A percentile compares a stretch with the other conserved stretches of the same genome.
Conservation (phyloP, 2,797 vertebrate genomes). For the Atherinosoma microstoma region DNA sequence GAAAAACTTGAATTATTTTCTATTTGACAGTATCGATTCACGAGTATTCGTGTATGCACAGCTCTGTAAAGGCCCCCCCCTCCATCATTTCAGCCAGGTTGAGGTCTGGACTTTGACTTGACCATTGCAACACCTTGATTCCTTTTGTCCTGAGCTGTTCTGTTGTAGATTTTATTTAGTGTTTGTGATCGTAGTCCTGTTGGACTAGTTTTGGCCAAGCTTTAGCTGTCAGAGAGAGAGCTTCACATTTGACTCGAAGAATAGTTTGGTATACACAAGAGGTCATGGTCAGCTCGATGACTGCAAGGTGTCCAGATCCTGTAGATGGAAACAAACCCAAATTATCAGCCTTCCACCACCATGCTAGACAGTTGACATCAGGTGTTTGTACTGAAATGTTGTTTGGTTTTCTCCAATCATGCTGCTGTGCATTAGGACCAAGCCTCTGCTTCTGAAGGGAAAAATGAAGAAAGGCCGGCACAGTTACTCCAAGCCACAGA, state of each 20-base stretch:
- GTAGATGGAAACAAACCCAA: background rate
- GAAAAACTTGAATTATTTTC: background rate
- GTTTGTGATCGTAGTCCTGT: background rate
- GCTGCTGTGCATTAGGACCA: background rate
- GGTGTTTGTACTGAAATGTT: background rate
- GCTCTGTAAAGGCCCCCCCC: background rate
- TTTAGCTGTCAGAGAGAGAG: background rate
- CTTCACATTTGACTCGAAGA: background rate
- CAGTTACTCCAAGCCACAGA: background rate
- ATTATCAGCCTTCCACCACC: background rate
- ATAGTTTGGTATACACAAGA: background rate
- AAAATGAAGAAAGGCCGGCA: background rate
- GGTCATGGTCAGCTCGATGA: background rate
- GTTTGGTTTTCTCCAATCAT: too few species aligned
- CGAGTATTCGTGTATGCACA: too few species aligned
- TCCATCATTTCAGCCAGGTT: too few species aligned
- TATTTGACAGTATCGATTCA: background rate
- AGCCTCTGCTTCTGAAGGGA: too few species aligned
- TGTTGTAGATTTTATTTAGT: background rate
- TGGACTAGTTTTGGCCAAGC: background rate
- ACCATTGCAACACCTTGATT: too few species aligned
- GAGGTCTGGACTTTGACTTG: too few species aligned
- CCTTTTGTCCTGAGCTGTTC: background rate
- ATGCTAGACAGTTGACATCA: too few species aligned
- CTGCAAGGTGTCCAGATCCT: background rate